Conservation (phyloP, 2,113 vertebrate species). For the Gadus chalcogrammus region DNA sequence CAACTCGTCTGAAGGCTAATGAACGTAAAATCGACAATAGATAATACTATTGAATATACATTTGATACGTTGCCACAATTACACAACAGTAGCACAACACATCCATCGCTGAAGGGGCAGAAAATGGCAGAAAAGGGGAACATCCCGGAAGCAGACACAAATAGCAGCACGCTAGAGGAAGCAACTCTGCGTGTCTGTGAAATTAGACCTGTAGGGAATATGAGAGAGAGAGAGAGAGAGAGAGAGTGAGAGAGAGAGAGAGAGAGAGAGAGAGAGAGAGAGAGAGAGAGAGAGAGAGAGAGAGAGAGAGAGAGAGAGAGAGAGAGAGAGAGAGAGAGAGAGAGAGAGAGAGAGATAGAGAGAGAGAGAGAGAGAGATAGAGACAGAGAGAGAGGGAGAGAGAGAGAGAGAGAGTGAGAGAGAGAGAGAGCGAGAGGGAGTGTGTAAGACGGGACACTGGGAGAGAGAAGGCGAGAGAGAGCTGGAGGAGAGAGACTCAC, state of each 20-base stretch:
- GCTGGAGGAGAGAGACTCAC: neutral
- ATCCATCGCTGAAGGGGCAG: too few species aligned
- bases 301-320: constrained; percentile 17
- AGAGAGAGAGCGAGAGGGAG: neutral
- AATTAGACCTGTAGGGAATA: constrained; percentile 33
- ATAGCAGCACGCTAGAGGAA: constrained; percentile 14
- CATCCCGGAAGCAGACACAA: constrained; percentile 14
- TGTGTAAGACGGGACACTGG: neutral
- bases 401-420: neutral
- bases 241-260: neutral
- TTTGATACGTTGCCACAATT: too few species aligned
- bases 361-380: neutral
- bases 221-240: constrained; percentile 19
- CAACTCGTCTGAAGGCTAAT: too few species aligned
- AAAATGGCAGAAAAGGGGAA: too few species aligned
- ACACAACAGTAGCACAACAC: too few species aligned
- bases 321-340: neutral
- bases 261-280: neutral
- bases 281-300: constrained; percentile 13
- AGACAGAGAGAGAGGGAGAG: constrained; percentile 1
- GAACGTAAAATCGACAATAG: too few species aligned
- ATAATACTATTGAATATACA: too few species aligned
- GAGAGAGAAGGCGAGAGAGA: constrained; percentile 1
- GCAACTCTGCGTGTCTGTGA: constrained; percentile 33
- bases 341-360: constrained; percentile 2